These are phyloP conservation scores for Lasiommata megera DNA, from an alignment of 2,888 invertebrate genomes.

Conservation along the genomic window DNA sequence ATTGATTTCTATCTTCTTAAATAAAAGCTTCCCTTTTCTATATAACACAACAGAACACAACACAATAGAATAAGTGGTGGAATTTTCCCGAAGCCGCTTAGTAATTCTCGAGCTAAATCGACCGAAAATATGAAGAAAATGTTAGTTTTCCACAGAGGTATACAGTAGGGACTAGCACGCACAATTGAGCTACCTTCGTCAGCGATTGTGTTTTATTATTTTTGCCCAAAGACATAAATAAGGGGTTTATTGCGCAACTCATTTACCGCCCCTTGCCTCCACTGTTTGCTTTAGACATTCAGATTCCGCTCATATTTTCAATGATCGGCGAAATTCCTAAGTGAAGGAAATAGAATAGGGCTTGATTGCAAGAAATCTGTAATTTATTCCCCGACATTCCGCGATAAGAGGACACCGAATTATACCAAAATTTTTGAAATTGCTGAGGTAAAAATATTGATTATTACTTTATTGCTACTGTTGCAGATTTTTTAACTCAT, in stretches of 20 bases:
- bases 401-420: neutral
- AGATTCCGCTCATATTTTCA: slow-evolving; percentile 24
- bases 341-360: slow-evolving; percentile 14
- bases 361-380: slow-evolving; percentile 15
- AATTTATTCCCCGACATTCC: slow-evolving; percentile 10
- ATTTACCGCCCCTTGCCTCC: slow-evolving; percentile 13
- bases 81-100: slow-evolving; percentile 3
- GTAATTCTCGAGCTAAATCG: slow-evolving; percentile 7
- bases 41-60: neutral
- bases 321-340: slow-evolving; percentile 20
- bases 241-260: slow-evolving; percentile 20
- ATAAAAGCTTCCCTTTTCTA: too few relatives aligned
- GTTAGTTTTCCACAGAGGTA: slow-evolving; percentile 23
- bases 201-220: slow-evolving; percentile 27
- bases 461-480: too few relatives aligned
- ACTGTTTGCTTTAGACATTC: slow-evolving; percentile 16
- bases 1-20: too few relatives aligned
- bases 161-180: slow-evolving; percentile 20
- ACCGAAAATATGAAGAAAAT: slow-evolving; percentile 12
- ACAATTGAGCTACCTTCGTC: slow-evolving; percentile 24
- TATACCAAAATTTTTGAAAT: neutral
- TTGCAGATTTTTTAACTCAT: too few relatives aligned
- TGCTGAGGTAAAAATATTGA: neutral
- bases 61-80: neutral
- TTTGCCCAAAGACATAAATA: slow-evolving; percentile 24